phyloP scores from a whole-genome alignment of 2,113 vertebrate genomes.

The Pogona vitticeps region DNA sequence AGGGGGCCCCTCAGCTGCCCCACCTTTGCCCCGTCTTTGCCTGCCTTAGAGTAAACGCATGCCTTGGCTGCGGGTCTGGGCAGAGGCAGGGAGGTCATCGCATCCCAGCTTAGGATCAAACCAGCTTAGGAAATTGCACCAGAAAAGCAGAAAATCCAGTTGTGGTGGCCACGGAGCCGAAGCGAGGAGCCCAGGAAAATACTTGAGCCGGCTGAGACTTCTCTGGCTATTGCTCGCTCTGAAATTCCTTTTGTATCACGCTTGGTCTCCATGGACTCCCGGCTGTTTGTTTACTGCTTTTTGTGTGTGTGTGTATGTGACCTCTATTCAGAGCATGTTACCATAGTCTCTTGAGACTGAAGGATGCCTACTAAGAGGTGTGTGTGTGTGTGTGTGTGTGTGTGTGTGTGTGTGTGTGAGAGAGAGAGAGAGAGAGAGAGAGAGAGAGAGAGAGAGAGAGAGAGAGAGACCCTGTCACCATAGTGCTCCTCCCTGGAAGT shows the following conservation, averaged over 20 bases:
- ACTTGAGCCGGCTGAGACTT: rapidly evolving
- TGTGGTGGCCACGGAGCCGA: rapidly evolving
- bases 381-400: too few species aligned
- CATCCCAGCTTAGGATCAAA: background rate
- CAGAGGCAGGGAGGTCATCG: too few species aligned
- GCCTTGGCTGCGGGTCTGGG: background rate
- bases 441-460: too few species aligned
- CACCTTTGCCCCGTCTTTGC: background rate
- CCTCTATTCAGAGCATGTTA: too few species aligned
- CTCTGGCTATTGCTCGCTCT: background rate
- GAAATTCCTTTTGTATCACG: background rate
- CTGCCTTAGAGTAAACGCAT: background rate
- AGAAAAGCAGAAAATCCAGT: rapidly evolving
- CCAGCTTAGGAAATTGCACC: background rate
- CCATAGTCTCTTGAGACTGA: too few species aligned
- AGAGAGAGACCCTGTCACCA: background rate
- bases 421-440: too few species aligned
- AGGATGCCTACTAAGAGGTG: too few species aligned
- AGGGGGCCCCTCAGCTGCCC: too few species aligned
- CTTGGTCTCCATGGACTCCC: background rate
- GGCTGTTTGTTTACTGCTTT: rapidly evolving
- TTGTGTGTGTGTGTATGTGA: too few species aligned
- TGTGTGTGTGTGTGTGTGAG: too few species aligned
- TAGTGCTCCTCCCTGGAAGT: rapidly evolving
- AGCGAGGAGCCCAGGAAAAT: too few species aligned